Percentiles rank a stretch among this genome's conserved stretches.
phyloP scores from a whole-genome alignment of 2,888 invertebrate species.

The Leucophora obtusa region DNA sequence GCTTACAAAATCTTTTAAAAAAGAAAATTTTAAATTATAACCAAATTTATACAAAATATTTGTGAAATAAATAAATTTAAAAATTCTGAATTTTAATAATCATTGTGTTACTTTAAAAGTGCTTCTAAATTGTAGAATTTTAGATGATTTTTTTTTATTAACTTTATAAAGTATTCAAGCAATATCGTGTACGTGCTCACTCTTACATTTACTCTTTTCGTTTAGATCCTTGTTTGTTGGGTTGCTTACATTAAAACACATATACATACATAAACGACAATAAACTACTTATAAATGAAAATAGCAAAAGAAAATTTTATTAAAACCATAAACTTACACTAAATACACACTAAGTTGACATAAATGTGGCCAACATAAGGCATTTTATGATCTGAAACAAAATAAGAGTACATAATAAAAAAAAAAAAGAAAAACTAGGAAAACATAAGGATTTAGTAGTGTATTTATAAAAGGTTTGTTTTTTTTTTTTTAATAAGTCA shows the following conservation, averaged over 20 bases:
- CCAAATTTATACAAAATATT: too few species aligned
- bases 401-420: slow-evolving; percentile 1
- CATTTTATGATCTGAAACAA: slow-evolving; percentile 62
- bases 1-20: too few species aligned
- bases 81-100: too few species aligned
- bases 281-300: slow-evolving; percentile 58
- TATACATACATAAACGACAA: slow-evolving; percentile 20
- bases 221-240: too few species aligned
- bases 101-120: too few species aligned
- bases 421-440: slow-evolving; percentile 4
- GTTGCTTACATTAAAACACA: neutral
- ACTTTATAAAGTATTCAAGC: too few species aligned
- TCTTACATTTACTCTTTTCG: too few species aligned
- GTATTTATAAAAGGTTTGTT: slow-evolving; percentile 20
- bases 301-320: slow-evolving; percentile 62
- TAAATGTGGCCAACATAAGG: slow-evolving; percentile 64
- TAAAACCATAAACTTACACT: slow-evolving; percentile 68
- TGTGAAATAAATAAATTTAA: too few species aligned
- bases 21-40: too few species aligned
- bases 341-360: slow-evolving; percentile 67
- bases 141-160: too few species aligned
- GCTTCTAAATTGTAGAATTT: too few species aligned
- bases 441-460: slow-evolving; percentile 27
- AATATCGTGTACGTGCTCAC: too few species aligned
- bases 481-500: slow-evolving; percentile 28